These are phyloP conservation scores for Leptopilina boulardi DNA, from an alignment of 1,140 invertebrate genomes.

Conservation along the genomic window DNA sequence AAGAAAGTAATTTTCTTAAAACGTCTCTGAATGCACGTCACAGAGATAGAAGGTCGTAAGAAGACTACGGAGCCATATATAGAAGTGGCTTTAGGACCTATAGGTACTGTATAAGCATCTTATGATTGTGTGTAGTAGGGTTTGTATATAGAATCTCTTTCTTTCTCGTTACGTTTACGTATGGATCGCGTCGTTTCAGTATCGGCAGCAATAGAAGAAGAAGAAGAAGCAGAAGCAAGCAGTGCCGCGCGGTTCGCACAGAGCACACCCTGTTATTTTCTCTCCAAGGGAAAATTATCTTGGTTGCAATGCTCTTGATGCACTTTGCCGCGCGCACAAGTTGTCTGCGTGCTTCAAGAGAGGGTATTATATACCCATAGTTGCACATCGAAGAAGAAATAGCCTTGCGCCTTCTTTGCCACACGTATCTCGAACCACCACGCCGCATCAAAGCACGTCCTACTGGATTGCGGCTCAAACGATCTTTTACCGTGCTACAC, in stretches of 20 bases:
- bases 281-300: conserved; percentile 73
- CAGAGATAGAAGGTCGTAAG: conserved; percentile 33
- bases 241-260: conserved; percentile 39
- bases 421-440: conserved; percentile 72
- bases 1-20: conserved; percentile 27
- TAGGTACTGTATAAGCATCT: conserved; percentile 28
- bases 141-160: conserved; percentile 4
- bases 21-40: conserved; percentile 27
- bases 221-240: too few species aligned
- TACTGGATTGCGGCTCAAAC: conserved; percentile 71
- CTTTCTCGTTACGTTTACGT: neutral
- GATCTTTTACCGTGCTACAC: conserved; percentile 61
- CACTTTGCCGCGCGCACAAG: conserved; percentile 65
- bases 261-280: conserved; percentile 74
- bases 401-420: conserved; percentile 69
- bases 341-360: conserved; percentile 55
- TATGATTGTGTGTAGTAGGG: conserved; percentile 26
- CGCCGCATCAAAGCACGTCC: conserved; percentile 74
- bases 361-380: conserved; percentile 64
- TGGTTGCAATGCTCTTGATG: conserved; percentile 65
- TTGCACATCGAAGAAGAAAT: conserved; percentile 68
- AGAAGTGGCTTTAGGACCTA: conserved; percentile 23
- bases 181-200: conserved; percentile 26
- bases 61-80: conserved; percentile 28
- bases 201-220: conserved; percentile 35